A percentile compares a stretch with the other conserved stretches of the same genome.
Evolutionary conservation across 1,140 invertebrate species (phyloP).

Genomic region (Meloidogyne chitwoodi): DNA sequence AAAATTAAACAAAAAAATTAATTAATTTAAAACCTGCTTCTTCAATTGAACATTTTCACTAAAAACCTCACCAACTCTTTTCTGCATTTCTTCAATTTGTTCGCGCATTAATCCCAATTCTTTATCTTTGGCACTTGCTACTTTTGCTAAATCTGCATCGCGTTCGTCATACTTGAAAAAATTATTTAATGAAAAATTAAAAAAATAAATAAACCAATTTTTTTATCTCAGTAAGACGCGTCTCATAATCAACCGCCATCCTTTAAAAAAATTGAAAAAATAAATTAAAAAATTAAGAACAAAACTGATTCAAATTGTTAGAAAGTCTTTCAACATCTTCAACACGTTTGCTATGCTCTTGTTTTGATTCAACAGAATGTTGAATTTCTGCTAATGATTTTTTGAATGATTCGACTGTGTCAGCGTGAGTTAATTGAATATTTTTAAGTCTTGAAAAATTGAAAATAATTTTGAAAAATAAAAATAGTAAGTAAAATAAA

Average conservation of each 20-base stretch:
- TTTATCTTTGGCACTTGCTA: slow-evolving; percentile 32
- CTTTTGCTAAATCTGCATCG: slow-evolving; percentile 25
- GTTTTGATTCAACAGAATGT: slow-evolving; percentile 31
- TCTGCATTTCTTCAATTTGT: slow-evolving; percentile 36
- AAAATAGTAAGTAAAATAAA: not conserved
- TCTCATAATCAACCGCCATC: slow-evolving; percentile 44
- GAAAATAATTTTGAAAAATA: not conserved
- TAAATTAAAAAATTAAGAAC: not conserved
- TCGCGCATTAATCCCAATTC: slow-evolving; percentile 27
- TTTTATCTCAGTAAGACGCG: slow-evolving; percentile 37
- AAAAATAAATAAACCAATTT: slow-evolving; percentile 21
- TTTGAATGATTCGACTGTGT: slow-evolving; percentile 44
- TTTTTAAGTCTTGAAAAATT: not conserved
- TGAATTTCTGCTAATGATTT: slow-evolving; percentile 46
- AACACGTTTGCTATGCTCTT: slow-evolving; percentile 35
- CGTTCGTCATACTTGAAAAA: slow-evolving; percentile 44
- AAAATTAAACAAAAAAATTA: not conserved
- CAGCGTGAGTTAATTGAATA: slow-evolving; percentile 21
- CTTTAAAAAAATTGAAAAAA: not conserved
- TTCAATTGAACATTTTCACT: slow-evolving; percentile 41
- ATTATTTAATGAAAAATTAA: slow-evolving; percentile 3
- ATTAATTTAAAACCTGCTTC: slow-evolving; percentile 28
- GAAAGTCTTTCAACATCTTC: slow-evolving; percentile 41
- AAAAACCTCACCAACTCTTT: slow-evolving; percentile 36
- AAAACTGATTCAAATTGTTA: slow-evolving; percentile 23